Evolutionary conservation across 2,797 vertebrate genomes (phyloP).

Genomic region (Numenius phaeopus): DNA sequence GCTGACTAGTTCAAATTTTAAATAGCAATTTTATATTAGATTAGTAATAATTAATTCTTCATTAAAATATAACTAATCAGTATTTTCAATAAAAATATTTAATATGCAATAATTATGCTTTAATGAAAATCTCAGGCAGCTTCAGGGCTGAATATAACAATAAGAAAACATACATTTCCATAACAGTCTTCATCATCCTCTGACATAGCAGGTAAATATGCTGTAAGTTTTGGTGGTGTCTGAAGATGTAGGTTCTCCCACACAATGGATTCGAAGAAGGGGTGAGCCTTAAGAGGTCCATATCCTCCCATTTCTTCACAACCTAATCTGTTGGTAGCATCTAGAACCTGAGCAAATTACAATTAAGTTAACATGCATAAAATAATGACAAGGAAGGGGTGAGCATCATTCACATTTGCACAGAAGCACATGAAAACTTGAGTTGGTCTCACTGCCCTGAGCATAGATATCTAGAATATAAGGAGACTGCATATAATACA

Average conservation of each 20-base stretch:
- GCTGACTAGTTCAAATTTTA: neutral
- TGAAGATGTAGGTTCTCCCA: slow-evolving; percentile 94
- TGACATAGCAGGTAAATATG: slow-evolving; percentile 97
- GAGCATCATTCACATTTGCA: neutral
- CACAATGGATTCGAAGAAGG: slow-evolving; percentile 93
- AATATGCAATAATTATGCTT: neutral
- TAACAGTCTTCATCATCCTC: slow-evolving; percentile 99
- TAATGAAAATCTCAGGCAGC: neutral
- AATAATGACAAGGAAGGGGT: neutral
- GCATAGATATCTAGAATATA: neutral
- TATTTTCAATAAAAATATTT: neutral
- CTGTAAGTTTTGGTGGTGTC: slow-evolving; percentile 95
- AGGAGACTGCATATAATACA: neutral
- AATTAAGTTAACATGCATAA: neutral
- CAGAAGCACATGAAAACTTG: neutral
- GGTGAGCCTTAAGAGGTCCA: slow-evolving; percentile 89
- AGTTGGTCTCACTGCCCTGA: neutral
- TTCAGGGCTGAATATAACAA: neutral
- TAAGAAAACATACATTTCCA: slow-evolving; percentile 88
- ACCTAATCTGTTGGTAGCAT: slow-evolving; percentile 93
- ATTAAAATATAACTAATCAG: neutral
- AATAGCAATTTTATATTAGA: neutral
- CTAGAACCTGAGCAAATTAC: slow-evolving; percentile 86
- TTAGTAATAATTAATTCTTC: neutral
- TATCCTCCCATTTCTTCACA: slow-evolving; percentile 98